Conservation (phyloP, 2,888 invertebrate genomes). For the Erebia epiphron region DNA sequence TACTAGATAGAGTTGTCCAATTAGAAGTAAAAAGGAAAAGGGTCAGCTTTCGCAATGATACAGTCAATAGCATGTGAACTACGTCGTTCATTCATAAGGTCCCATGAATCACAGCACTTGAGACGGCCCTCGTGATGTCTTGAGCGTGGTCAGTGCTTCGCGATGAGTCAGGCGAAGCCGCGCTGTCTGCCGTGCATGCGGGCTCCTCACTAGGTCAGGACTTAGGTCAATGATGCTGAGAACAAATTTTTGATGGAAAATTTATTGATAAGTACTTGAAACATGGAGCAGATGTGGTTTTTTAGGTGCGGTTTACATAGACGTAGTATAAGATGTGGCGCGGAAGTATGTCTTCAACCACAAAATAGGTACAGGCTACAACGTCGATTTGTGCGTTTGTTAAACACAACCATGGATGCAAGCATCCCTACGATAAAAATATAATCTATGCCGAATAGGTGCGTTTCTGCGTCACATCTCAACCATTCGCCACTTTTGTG, state of each 20-base stretch:
- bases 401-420: too few relatives aligned
- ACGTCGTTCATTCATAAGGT: slow-evolving; percentile 14
- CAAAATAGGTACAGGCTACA: too few relatives aligned
- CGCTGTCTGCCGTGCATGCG: slow-evolving; percentile 64
- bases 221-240: slow-evolving; percentile 52
- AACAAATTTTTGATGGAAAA: slow-evolving; percentile 29
- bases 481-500: too few relatives aligned
- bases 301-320: too few relatives aligned
- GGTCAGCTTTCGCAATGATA: slow-evolving; percentile 31
- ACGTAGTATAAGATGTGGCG: too few relatives aligned
- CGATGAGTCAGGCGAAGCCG: slow-evolving; percentile 57
- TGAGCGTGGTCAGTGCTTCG: slow-evolving; percentile 60
- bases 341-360: too few relatives aligned
- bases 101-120: slow-evolving; percentile 42
- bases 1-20: slow-evolving; percentile 2
- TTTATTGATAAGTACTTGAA: too few relatives aligned
- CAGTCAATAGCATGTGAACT: slow-evolving; percentile 32
- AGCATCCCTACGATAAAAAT: too few relatives aligned
- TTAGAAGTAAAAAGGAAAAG: slow-evolving; percentile 23
- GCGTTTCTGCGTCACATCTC: too few relatives aligned
- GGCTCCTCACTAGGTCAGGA: slow-evolving; percentile 65
- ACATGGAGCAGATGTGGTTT: too few relatives aligned
- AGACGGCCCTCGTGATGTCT: slow-evolving; percentile 49
- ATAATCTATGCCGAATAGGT: too few relatives aligned
- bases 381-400: too few relatives aligned